Conservation (phyloP, 92 coral and sea anemone species). For the Umimayanthus kanabou region DNA sequence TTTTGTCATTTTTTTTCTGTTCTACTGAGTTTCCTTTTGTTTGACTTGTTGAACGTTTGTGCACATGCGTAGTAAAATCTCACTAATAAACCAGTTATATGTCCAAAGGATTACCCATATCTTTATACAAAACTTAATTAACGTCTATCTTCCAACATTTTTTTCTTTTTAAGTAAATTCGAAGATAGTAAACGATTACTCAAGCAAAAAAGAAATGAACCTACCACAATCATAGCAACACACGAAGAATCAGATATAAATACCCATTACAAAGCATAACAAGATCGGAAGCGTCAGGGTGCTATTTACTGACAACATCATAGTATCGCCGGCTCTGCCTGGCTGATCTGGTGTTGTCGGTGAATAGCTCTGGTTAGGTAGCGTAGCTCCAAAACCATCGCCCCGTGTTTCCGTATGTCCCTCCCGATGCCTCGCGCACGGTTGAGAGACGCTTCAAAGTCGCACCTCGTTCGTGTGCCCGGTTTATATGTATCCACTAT, state of each 20-base stretch:
- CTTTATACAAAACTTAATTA: neutral
- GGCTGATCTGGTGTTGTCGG: slow-evolving; percentile 40
- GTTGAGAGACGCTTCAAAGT: too few species aligned
- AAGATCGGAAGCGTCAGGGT: slow-evolving; percentile 38
- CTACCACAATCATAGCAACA: slow-evolving; percentile 15
- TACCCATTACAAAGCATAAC: too few species aligned
- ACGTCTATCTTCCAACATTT: neutral
- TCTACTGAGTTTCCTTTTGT: too few species aligned
- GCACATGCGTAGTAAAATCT: slow-evolving; percentile 1
- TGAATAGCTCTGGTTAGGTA: neutral
- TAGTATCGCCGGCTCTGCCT: slow-evolving; percentile 37
- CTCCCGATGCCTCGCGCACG: neutral
- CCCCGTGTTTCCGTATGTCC: neutral
- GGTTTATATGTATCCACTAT: too few species aligned
- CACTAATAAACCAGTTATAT: neutral
- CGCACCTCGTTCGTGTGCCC: too few species aligned
- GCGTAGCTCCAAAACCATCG: neutral
- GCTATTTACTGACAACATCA: slow-evolving; percentile 44
- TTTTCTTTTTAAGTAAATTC: too few species aligned
- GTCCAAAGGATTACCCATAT: neutral
- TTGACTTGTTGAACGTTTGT: neutral
- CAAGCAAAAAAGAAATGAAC: neutral
- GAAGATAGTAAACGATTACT: neutral
- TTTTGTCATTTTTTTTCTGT: too few species aligned
- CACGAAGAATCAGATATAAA: neutral